Conservation (phyloP, 2,797 vertebrate genomes). For the Galaxias olidus region DNA sequence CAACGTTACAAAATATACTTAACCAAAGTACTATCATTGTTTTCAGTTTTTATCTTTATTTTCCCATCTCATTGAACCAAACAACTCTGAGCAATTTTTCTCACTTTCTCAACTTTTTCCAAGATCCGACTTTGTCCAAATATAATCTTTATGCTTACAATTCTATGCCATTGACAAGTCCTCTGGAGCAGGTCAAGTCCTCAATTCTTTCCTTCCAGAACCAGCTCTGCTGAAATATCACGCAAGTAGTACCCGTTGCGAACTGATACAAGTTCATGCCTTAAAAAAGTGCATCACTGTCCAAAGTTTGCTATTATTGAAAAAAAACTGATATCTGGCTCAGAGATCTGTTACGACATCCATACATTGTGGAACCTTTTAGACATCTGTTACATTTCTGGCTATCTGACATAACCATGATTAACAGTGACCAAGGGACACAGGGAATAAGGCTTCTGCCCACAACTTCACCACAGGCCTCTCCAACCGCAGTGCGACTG, state of each 20-base stretch:
- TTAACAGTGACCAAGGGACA: conserved; percentile 14
- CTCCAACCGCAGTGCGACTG: conserved; percentile 31
- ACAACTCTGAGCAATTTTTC: conserved; percentile 13
- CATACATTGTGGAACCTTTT: no score
- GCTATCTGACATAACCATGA: conserved; percentile 1
- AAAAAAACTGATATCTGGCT: not conserved
- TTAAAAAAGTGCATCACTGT: not conserved
- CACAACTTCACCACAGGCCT: conserved; percentile 21
- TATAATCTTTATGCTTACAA: conserved; percentile 10
- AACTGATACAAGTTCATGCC: not conserved
- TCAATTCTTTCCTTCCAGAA: conserved; percentile 13
- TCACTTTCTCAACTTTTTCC: conserved; percentile 22
- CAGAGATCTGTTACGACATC: not conserved
- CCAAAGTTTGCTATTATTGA: not conserved
- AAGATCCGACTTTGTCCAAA: conserved; percentile 21
- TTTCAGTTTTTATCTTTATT: not conserved
- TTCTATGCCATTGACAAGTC: conserved; percentile 13
- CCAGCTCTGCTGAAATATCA: conserved; percentile 8
- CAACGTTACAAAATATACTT: not conserved
- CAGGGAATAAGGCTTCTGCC: conserved; percentile 14
- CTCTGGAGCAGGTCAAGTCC: conserved; percentile 21
- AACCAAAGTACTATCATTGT: conserved; percentile 15
- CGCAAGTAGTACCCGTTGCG: not conserved
- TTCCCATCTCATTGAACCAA: conserved; percentile 14
- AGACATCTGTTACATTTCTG: not conserved